phyloP scores from a whole-genome alignment of 2,888 invertebrate genomes.

The Bembecia ichneumoniformis region DNA sequence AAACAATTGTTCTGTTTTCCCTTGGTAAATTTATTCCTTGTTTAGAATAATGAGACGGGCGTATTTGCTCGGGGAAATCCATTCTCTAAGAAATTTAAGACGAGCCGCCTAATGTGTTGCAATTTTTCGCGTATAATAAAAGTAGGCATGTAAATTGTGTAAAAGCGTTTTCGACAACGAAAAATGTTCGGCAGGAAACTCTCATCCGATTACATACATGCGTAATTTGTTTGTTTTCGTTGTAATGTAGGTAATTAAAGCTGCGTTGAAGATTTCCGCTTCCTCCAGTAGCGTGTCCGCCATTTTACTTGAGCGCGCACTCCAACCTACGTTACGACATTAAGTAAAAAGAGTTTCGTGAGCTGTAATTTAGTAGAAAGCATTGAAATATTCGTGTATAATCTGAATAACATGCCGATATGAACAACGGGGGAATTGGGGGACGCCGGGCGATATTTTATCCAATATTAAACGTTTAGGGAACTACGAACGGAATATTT shows the following conservation, averaged over 20 bases:
- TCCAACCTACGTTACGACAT: conserved; percentile 40
- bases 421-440: conserved; percentile 68
- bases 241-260: too few relatives aligned
- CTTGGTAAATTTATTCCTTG: conserved; percentile 64
- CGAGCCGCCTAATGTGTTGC: conserved; percentile 54
- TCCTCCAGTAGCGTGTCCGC: conserved; percentile 23
- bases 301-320: conserved; percentile 21
- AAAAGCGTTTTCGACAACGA: background rate
- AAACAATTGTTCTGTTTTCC: conserved; percentile 68
- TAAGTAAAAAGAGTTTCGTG: conserved; percentile 66
- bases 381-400: conserved; percentile 73
- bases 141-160: conserved; percentile 18
- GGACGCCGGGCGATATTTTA: conserved; percentile 65
- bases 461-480: conserved; percentile 70
- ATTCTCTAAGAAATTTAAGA: conserved; percentile 62
- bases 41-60: conserved; percentile 66
- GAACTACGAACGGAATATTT: conserved; percentile 59
- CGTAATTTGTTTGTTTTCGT: too few relatives aligned
- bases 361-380: conserved; percentile 71
- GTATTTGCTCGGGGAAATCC: conserved; percentile 61
- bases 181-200: background rate
- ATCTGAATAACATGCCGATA: conserved; percentile 73
- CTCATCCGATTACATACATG: background rate
- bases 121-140: conserved; percentile 59
- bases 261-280: conserved; percentile 8